A percentile compares a stretch with the other conserved stretches of the same genome.
phyloP scores from a whole-genome alignment of 2,113 vertebrate species.

The Tiliqua scincoides region DNA sequence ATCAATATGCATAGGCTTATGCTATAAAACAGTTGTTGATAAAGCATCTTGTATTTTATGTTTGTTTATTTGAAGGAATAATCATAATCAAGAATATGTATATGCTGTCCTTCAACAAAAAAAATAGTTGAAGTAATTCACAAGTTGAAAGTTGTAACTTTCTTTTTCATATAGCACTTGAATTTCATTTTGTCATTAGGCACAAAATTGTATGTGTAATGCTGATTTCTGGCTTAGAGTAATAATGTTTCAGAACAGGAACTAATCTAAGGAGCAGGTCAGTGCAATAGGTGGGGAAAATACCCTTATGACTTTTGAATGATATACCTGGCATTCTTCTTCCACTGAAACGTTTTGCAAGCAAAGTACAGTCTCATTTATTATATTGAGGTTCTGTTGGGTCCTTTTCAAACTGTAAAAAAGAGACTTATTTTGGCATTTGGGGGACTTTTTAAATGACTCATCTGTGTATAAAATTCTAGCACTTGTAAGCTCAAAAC shows the following conservation, averaged over 20 bases:
- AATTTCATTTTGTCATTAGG: slow-evolving; percentile 15
- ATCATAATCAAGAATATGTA: too few species aligned
- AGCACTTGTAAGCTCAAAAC: background rate
- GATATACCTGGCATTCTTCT: slow-evolving; percentile 42
- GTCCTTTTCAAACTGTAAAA: background rate
- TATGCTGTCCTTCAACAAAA: too few species aligned
- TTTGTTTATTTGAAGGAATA: background rate
- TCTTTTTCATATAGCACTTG: slow-evolving; percentile 25
- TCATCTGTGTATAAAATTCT: background rate
- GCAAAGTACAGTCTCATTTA: background rate
- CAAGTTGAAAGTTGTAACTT: background rate
- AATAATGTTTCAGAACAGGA: slow-evolving; percentile 58
- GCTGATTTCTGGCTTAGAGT: slow-evolving; percentile 22
- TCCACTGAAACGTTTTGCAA: slow-evolving; percentile 32
- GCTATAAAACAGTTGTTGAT: background rate
- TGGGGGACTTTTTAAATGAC: background rate
- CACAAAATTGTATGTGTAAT: slow-evolving; percentile 47
- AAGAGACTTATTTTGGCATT: background rate
- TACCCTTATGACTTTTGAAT: slow-evolving; percentile 49
- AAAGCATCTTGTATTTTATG: background rate
- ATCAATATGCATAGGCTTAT: too few species aligned
- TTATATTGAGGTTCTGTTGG: background rate
- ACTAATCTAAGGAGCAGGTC: slow-evolving; percentile 52
- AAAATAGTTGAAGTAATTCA: slow-evolving; percentile 8
- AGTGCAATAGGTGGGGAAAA: slow-evolving; percentile 50